Evolutionary conservation across 2,888 invertebrate species (phyloP), one percentile per base, ranked within the genome.

Genomic region (Herminia tarsipennalis): DNA sequence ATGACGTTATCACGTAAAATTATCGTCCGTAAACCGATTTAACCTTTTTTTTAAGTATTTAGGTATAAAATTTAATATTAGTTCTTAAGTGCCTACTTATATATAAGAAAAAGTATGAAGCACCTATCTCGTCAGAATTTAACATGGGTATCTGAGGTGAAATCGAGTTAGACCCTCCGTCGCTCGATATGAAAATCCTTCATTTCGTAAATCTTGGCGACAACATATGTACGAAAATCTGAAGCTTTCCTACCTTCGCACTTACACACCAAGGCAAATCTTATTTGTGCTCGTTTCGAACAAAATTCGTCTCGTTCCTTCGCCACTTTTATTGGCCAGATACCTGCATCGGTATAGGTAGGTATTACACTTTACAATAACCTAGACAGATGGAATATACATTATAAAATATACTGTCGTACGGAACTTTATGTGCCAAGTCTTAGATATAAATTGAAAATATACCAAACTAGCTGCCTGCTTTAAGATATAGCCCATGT

Each of bases 211-310:
- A 66, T 72, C 72, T 66, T 44, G 45, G 45, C 40, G 43, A 48
- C 56, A 50, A 64, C 67, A 62, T 64, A 64, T 54, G 62, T 68
- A 59, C 47, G 52, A 56, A 45, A 59, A 58, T 53, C 52, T 52
- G 42, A 47, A 48, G 49, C 41, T 33, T 30, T n/a, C n/a, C n/a
- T n/a, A n/a, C n/a, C 42, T 46, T 33, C 50, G 41, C 59, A 68
- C 66, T 59, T 66, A 56, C 68, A 58, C 65, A 63, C 70, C 73
- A 73, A 75, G 69, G 76, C 80, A 86, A 86, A 87, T 86, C 84
- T 76, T 82, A 84, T 86, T 86, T 84, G 78, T 70, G 74, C 73
- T 73, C 75, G 70, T 70, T 70, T 57, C 71, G 61, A 72, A 60
- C 60, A 75, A 74, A 78, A 83, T 83, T 78, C 80, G 75, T 76